Evolutionary conservation across 2,797 vertebrate species (phyloP).

Genomic region (Macroramphosus scolopax): DNA sequence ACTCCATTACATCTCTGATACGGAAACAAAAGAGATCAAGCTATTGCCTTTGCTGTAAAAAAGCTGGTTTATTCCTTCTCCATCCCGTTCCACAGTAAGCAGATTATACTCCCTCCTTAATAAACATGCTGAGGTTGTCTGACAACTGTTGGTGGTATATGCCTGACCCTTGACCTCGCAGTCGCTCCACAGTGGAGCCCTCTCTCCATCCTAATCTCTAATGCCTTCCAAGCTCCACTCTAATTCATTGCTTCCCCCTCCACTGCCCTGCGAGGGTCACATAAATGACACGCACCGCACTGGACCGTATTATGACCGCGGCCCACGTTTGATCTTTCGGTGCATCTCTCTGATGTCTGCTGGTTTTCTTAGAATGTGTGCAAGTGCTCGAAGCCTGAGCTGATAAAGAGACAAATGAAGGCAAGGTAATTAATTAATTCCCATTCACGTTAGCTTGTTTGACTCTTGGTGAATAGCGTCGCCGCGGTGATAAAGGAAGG

Average conservation of each 20-base stretch:
- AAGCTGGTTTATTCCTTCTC: conserved; percentile 6
- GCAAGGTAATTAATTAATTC: conserved; percentile 14
- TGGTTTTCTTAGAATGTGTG: conserved; percentile 18
- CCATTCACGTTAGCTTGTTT: conserved; percentile 11
- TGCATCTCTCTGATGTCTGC: conserved; percentile 38
- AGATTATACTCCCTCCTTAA: conserved; percentile 29
- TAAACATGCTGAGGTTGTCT: conserved; percentile 61
- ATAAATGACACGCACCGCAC: conserved; percentile 53
- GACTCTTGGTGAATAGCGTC: conserved; percentile 16
- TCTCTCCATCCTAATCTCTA: conserved; percentile 75
- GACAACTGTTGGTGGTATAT: conserved; percentile 73
- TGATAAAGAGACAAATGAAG: conserved; percentile 1
- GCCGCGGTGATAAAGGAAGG: conserved; percentile 24
- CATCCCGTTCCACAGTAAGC: conserved; percentile 23
- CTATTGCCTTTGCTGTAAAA: conserved; percentile 7
- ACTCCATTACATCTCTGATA: too few species aligned
- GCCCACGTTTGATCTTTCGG: conserved; percentile 56
- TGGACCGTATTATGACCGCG: conserved; percentile 53
- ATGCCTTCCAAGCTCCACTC: conserved; percentile 73
- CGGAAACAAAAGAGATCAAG: too few species aligned
- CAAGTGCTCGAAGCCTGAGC: background rate
- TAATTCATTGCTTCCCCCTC: conserved; percentile 76
- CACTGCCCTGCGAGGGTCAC: conserved; percentile 64
- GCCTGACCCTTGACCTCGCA: conserved; percentile 66
- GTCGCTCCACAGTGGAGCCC: conserved; percentile 64